phyloP scores from a whole-genome alignment of 2,888 invertebrate genomes.

The Scotopteryx bipunctaria region DNA sequence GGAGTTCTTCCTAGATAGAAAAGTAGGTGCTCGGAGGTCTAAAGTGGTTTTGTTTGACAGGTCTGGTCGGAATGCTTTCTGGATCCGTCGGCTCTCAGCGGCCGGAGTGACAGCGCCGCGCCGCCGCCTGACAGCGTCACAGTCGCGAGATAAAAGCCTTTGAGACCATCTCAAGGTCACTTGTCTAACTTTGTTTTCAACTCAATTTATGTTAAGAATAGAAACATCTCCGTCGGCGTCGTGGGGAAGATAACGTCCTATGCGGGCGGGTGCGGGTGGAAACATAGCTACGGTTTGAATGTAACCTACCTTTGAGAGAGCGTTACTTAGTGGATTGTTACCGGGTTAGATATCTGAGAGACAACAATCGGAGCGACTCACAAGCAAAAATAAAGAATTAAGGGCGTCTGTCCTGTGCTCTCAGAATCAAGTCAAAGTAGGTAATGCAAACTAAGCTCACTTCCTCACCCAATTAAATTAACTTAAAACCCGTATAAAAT shows the following conservation, averaged over 20 bases:
- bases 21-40: neutral
- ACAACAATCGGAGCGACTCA: too few relatives aligned
- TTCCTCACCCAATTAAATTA: neutral
- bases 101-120: slow-evolving; percentile 13
- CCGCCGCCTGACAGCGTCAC: slow-evolving; percentile 29
- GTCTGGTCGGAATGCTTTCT: neutral
- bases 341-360: too few relatives aligned
- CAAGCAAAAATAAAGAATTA: too few relatives aligned
- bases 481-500: neutral
- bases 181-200: slow-evolving; percentile 26
- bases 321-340: neutral
- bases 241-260: neutral
- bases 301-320: neutral
- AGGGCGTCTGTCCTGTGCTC: neutral
- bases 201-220: slow-evolving; percentile 18
- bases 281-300: neutral
- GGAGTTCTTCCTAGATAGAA: neutral
- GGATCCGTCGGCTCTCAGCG: slow-evolving; percentile 3
- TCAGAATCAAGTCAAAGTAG: neutral
- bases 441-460: neutral
- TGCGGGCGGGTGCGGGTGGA: neutral
- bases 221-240: slow-evolving; percentile 11
- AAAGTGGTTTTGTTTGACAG: neutral
- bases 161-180: slow-evolving; percentile 29
- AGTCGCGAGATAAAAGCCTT: slow-evolving; percentile 33